These are phyloP conservation scores for Otus sunia DNA, from an alignment of 2,113 vertebrate genomes.

Conservation along the genomic window DNA sequence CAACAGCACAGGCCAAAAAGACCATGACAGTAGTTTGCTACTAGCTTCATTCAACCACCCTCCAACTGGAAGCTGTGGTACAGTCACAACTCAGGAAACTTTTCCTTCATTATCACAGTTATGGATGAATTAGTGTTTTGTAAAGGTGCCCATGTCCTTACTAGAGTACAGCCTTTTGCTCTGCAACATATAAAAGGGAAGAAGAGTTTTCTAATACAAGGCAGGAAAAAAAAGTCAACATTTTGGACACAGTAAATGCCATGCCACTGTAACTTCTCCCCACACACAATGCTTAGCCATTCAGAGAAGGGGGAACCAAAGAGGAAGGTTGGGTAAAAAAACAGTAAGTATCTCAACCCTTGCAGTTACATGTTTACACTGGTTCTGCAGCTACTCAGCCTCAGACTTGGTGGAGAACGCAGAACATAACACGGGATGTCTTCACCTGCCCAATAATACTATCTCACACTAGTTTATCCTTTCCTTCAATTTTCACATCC, in stretches of 20 bases:
- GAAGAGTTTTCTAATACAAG: background rate
- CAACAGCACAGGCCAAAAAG: background rate
- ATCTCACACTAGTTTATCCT: background rate
- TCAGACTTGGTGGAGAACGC: background rate
- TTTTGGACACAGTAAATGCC: background rate
- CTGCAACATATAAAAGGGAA: background rate
- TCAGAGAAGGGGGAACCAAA: accelerated
- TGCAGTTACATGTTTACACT: background rate
- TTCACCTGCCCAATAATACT: background rate
- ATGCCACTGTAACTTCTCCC: background rate
- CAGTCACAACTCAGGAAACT: background rate
- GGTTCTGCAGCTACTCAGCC: background rate
- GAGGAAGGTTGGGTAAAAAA: background rate
- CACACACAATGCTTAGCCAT: accelerated
- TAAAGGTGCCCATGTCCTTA: background rate
- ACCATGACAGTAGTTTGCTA: background rate
- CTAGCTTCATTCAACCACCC: background rate
- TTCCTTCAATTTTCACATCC: background rate
- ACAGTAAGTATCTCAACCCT: background rate
- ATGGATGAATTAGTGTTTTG: background rate
- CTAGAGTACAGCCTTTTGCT: background rate
- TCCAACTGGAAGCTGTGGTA: background rate
- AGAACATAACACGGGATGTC: background rate
- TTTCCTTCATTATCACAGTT: background rate
- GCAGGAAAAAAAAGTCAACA: background rate